phyloP scores from a whole-genome alignment of 2,113 vertebrate species.

The Cricetomys ansorgei region DNA sequence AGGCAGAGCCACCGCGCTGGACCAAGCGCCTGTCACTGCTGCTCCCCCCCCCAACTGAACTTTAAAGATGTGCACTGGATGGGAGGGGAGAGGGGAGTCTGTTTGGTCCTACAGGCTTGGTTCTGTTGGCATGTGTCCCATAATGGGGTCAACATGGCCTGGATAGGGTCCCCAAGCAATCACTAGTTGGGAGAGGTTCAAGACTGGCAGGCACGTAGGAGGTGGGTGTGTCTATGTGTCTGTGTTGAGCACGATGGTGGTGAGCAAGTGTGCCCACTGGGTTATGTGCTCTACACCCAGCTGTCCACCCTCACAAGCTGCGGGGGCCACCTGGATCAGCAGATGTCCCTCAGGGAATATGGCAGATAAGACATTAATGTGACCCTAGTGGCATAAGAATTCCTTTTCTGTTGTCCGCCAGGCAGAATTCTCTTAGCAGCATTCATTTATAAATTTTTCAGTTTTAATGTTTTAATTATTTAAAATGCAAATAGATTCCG shows the following conservation, averaged over 20 bases:
- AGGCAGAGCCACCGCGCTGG: slow-evolving; percentile 92
- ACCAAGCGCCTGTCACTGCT: slow-evolving; percentile 97
- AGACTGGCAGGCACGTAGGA: neutral
- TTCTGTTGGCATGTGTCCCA: slow-evolving; percentile 89
- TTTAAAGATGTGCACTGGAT: neutral
- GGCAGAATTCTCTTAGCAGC: slow-evolving; percentile 85
- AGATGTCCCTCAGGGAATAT: slow-evolving; percentile 85
- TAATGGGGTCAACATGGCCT: slow-evolving; percentile 83
- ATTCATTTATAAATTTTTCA: slow-evolving; percentile 91
- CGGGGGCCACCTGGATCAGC: slow-evolving; percentile 75
- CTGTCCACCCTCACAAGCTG: neutral
- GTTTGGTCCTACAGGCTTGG: slow-evolving; percentile 1
- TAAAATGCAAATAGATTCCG: slow-evolving; percentile 91
- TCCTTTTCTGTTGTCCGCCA: slow-evolving; percentile 87
- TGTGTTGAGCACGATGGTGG: neutral
- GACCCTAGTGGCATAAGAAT: slow-evolving; percentile 82
- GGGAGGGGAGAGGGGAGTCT: neutral
- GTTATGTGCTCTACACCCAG: neutral
- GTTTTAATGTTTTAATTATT: slow-evolving; percentile 92
- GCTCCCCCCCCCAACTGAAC: slow-evolving; percentile 67
- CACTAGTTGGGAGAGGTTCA: neutral
- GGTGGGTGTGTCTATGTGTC: neutral
- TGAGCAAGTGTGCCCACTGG: too few species aligned
- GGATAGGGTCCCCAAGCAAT: slow-evolving; percentile 77
- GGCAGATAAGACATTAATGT: slow-evolving; percentile 86